These are phyloP conservation scores for Semotilus atromaculatus DNA, from an alignment of 2,797 vertebrate species.

Conservation along the genomic window DNA sequence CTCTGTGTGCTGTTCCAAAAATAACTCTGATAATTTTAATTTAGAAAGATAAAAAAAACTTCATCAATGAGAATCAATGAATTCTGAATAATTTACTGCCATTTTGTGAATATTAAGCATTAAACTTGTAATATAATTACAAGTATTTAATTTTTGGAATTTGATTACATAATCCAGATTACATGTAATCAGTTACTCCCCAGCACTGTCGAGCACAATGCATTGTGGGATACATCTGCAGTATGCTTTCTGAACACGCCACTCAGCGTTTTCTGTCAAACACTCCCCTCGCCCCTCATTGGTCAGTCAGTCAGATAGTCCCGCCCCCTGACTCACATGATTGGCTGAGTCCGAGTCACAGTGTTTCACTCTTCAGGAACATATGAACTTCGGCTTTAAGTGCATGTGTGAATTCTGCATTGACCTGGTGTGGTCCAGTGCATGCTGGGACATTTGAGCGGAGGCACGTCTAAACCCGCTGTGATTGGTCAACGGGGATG, in stretches of 20 bases:
- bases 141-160: background rate
- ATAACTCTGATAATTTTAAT: no score
- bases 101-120: background rate
- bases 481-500: background rate
- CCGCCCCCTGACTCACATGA: background rate
- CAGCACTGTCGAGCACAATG: background rate
- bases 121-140: background rate
- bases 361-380: background rate
- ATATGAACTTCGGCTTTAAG: background rate
- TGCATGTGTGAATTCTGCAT: background rate
- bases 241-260: background rate
- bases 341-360: background rate
- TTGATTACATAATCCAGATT: background rate
- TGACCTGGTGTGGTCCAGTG: background rate
- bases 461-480: background rate
- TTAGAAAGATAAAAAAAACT: no score
- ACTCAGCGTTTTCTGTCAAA: background rate
- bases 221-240: conserved; percentile 9
- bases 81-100: background rate
- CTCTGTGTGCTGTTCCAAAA: no score
- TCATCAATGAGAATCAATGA: no score
- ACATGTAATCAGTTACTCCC: background rate
- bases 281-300: background rate
- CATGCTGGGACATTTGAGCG: conserved; percentile 14
- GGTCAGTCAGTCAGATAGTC: background rate